Conservation (phyloP, 1,140 invertebrate species). For the Dendroctonus ponderosae region DNA sequence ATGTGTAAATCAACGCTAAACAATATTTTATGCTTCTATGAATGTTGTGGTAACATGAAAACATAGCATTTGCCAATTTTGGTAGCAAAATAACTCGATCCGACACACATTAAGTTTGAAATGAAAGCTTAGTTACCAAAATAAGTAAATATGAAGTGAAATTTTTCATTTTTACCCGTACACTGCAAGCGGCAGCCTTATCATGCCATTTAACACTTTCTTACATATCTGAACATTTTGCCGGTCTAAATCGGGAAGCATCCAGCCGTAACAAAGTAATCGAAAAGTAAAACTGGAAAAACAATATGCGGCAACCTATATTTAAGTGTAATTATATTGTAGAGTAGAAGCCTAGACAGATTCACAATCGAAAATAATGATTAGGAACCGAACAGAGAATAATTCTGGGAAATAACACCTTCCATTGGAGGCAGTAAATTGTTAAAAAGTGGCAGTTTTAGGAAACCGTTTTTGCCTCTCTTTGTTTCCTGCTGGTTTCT, state of each 20-base stretch:
- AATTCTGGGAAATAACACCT: slow-evolving; percentile 26
- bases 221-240: slow-evolving; percentile 1
- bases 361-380: slow-evolving; percentile 19
- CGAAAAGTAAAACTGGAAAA: not conserved
- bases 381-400: slow-evolving; percentile 9
- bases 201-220: not conserved
- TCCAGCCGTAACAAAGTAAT: slow-evolving; percentile 6
- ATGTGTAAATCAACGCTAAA: too few relatives aligned
- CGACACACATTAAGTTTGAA: too few relatives aligned
- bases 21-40: too few relatives aligned
- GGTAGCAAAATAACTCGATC: too few relatives aligned
- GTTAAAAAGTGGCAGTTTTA: slow-evolving; percentile 22
- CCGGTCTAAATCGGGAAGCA: slow-evolving; percentile 16
- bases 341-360: slow-evolving; percentile 23
- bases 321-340: slow-evolving; percentile 28
- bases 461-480: slow-evolving; percentile 14
- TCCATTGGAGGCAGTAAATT: slow-evolving; percentile 18
- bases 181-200: not conserved
- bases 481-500: slow-evolving; percentile 6
- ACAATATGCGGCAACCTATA: slow-evolving; percentile 16
- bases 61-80: too few relatives aligned
- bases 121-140: too few relatives aligned
- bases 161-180: too few relatives aligned
- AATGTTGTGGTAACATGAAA: too few relatives aligned
- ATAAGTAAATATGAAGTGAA: too few relatives aligned